phyloP scores from a whole-genome alignment of 2,113 vertebrate genomes.

The Hemicordylus capensis region DNA sequence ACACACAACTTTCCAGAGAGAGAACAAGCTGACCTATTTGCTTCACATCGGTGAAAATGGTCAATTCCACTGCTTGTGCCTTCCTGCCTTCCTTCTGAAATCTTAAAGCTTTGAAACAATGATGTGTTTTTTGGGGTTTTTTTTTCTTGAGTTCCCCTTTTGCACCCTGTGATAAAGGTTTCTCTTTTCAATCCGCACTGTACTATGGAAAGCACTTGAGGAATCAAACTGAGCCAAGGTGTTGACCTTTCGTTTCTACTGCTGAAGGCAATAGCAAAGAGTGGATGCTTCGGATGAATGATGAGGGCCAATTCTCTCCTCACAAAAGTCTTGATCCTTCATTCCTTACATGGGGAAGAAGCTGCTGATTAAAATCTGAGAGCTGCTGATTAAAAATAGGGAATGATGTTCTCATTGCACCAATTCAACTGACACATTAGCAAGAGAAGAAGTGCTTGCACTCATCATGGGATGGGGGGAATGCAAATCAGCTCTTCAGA shows the following conservation, averaged over 20 bases:
- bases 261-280: constrained; percentile 10
- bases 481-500: neutral
- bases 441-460: neutral
- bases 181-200: neutral
- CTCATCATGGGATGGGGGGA: neutral
- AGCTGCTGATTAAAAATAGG: neutral
- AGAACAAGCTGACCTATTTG: constrained; percentile 1
- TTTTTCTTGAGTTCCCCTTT: neutral
- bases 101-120: neutral
- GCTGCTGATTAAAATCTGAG: neutral
- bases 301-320: neutral
- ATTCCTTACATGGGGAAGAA: neutral
- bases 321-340: neutral
- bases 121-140: neutral
- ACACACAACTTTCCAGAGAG: neutral
- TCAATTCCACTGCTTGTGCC: neutral
- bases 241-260: constrained; percentile 1
- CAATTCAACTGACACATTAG: neutral
- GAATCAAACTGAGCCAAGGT: constrained; percentile 15
- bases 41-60: neutral
- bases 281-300: neutral
- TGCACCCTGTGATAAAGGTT: constrained; percentile 17
- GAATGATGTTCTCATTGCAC: neutral
- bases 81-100: neutral
- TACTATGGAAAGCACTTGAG: neutral